Base-by-base conservation (phyloP, 2,888 invertebrate genomes). In the Epinotia nisella region DNA sequence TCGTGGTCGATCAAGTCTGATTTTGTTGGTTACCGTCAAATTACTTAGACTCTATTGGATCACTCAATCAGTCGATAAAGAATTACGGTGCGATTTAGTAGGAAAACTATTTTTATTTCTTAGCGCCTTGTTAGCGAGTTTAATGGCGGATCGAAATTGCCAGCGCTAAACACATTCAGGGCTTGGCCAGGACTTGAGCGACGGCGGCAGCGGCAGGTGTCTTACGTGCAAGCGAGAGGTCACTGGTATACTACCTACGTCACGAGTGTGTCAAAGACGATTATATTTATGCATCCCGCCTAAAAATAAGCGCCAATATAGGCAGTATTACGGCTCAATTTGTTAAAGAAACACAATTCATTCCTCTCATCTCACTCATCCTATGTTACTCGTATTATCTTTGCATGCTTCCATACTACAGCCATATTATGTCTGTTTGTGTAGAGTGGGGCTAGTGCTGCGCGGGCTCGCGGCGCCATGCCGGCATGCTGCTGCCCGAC, bases 401-500 rank as follows among this genome's bases (percentile, higher is more conserved):
- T 7, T 29, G 29, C 7, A 29, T 29, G 1, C 29, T 7, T 29
- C n/a, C 29, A 29, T 29, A 29, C 5, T 5, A 29, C 29, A 29
- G 5, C n/a, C n/a, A n/a, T 29, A 7, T 29, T 29, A 4, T 24
- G 29, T 62, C 41, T 39, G 19, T 35, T 58, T 64, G 49, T 65
- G 35, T 9, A 67, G 74, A 62, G 77, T 65, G 75, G 49, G 69
- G 56, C 58, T 45, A 62, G 29, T 13, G 71, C 74, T 49, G 59
- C 59, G 74, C 69, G 65, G 74, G 68, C 75, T 66, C 68, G 72
- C 62, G 65, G 67, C 66, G 76, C 71, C 73, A 76, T 74, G 76
- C 76, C 80, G 85, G 74, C 98, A 99, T 94, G 96, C 94, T 97
- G 93, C 94, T 96, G 91, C 96, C 97, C 81, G 97, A 97, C 93